Conservation (phyloP, 1,140 invertebrate genomes). For the Aphelenchoides besseyi region DNA sequence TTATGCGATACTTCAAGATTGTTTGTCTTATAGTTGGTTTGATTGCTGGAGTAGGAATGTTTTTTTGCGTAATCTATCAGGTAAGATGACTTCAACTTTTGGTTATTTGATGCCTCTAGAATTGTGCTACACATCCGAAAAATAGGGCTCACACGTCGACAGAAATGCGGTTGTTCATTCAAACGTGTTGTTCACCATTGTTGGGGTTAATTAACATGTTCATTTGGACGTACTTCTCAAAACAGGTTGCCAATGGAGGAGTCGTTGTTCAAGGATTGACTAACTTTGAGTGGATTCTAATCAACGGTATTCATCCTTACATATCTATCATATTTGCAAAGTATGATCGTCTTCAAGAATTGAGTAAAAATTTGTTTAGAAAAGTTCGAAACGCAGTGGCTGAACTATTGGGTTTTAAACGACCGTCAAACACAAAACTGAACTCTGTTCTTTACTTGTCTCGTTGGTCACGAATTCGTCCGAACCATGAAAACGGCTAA, state of each 20-base stretch:
- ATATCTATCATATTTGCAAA: not conserved
- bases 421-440: not conserved
- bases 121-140: not conserved
- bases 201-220: not conserved
- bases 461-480: not conserved
- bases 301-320: constrained; percentile 7
- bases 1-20: not conserved
- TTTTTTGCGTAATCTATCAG: not conserved
- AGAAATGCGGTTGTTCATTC: constrained; percentile 8
- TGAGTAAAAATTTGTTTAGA: not conserved
- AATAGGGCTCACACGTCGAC: not conserved
- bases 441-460: not conserved
- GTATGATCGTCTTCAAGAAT: not conserved
- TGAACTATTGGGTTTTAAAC: not conserved
- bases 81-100: not conserved
- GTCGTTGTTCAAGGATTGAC: not conserved
- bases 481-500: no score
- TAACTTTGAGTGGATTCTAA: constrained; percentile 15
- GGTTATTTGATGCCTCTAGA: not conserved
- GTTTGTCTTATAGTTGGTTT: not conserved
- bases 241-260: not conserved
- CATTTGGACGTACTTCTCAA: not conserved
- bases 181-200: not conserved
- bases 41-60: not conserved
- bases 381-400: not conserved